These are phyloP conservation scores for Rhyacophila brunnea DNA, from an alignment of 1,140 invertebrate species.

Conservation along the genomic window DNA sequence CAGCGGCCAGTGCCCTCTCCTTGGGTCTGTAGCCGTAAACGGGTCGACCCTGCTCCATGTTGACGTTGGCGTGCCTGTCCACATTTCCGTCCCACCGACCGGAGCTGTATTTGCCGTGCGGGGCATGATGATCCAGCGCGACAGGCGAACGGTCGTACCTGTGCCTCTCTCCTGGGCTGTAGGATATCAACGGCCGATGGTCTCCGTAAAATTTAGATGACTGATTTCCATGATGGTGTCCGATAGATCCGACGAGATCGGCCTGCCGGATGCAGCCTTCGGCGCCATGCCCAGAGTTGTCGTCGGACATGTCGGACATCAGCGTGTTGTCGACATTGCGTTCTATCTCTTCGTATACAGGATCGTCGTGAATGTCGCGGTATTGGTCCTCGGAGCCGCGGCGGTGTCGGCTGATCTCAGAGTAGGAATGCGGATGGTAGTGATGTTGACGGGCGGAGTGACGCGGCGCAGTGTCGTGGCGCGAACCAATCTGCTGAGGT, in stretches of 20 bases:
- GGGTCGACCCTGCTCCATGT: conserved; percentile 36
- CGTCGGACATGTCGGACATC: conserved; percentile 77
- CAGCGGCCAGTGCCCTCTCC: conserved; percentile 67
- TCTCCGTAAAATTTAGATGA: conserved; percentile 79
- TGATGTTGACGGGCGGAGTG: conserved; percentile 40
- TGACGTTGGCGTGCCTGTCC: conserved; percentile 50
- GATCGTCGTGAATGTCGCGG: conserved; percentile 64
- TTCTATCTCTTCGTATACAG: conserved; percentile 81
- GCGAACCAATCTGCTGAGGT: conserved; percentile 43
- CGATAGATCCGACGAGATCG: conserved; percentile 37
- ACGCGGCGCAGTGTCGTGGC: conserved; percentile 44
- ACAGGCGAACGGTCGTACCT: conserved; percentile 54
- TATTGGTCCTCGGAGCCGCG: conserved; percentile 50
- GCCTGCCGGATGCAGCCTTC: conserved; percentile 67
- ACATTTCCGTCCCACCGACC: conserved; percentile 62
- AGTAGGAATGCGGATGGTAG: conserved; percentile 53
- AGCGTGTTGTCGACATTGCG: conserved; percentile 61
- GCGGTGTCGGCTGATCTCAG: conserved; percentile 56
- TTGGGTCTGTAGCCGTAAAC: conserved; percentile 46
- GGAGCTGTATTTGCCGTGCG: conserved; percentile 44
- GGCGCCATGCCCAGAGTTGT: conserved; percentile 68
- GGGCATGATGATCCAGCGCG: conserved; percentile 51
- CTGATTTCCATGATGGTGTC: conserved; percentile 23
- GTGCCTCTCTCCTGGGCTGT: conserved; percentile 58
- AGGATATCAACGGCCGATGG: conserved; percentile 72